Base-by-base conservation (phyloP, 2,113 vertebrate genomes). In the Ranitomeya imitator region DNA sequence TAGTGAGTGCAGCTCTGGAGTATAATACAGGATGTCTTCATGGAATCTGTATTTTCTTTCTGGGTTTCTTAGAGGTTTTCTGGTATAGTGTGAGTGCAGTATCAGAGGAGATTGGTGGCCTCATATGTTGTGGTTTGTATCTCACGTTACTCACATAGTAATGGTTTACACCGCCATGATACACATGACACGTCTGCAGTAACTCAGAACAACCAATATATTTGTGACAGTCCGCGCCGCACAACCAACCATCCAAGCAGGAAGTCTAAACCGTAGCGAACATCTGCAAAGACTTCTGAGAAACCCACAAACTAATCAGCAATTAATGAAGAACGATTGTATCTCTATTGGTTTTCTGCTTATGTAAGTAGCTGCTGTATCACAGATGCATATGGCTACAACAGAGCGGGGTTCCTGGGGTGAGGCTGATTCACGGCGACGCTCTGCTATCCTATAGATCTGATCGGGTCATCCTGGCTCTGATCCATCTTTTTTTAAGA, bases 261-360 rank as follows among this genome's bases (percentile, higher is more conserved):
- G 73, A 76, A 76, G 73, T 76, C 73, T 21, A 6, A 51, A 52
- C 15, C 73, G 37, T 14, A 19, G 71, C 4, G 31, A 76, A 76
- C 73, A 76, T 76, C 73, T 76, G 73, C 73, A 9, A 18, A 51
- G 45, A 21, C 73, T 19, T 76, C 73, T 52, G 73, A 76, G 73
- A 76, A 76, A 76, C 51, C 73, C 73, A 52, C 37, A 19, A 52
- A 52, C 73, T 76, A 21, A 76, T 76, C 73, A 76, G 73, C 73
- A 52, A 76, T 76, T 76, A 76, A 52, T 76, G 73, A 19, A 76
- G 55, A 57, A 57, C 8, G 73, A 76, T 76, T 11, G 8, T 52
- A 19, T 76, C 73, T 76, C 16, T 11, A 51, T 74, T 45, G 71
- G 9, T 16, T 45, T 74, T 74, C 15, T 74, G 71, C 31, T 73